phyloP scores from a whole-genome alignment of 2,113 vertebrate genomes.

The Percopsis transmontana region DNA sequence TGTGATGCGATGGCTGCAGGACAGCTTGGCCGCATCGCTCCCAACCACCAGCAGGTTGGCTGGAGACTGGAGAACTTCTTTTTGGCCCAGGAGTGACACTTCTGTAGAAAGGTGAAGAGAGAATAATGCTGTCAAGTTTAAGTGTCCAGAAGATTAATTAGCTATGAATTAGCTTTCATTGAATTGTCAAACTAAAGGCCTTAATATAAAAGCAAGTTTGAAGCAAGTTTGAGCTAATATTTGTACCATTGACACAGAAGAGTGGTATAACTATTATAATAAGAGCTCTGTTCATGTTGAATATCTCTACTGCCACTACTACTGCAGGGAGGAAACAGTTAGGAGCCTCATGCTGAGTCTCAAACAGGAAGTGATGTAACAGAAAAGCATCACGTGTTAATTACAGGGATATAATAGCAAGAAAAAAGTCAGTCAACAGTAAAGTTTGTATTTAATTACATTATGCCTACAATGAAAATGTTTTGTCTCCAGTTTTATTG shows the following conservation, averaged over 20 bases:
- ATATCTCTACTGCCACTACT: not conserved
- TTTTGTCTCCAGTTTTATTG: too few relatives aligned
- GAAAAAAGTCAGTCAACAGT: too few relatives aligned
- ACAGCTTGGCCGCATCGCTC: constrained; percentile 3
- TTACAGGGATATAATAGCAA: not conserved
- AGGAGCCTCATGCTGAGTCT: not conserved
- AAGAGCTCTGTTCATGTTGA: constrained; percentile 13
- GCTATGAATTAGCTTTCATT: too few relatives aligned
- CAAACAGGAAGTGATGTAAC: constrained; percentile 4
- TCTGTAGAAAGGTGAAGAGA: constrained; percentile 14
- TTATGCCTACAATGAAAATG: too few relatives aligned
- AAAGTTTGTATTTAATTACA: not conserved
- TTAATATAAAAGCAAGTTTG: too few relatives aligned
- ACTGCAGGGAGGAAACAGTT: not conserved
- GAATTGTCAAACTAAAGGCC: too few relatives aligned
- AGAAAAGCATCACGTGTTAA: not conserved
- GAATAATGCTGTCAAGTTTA: not conserved
- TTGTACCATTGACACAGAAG: constrained; percentile 1
- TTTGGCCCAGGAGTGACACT: not conserved
- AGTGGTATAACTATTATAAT: not conserved
- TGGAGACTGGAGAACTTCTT: constrained; percentile 22
- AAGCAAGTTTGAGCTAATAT: too few relatives aligned
- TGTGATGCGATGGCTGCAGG: constrained; percentile 16
- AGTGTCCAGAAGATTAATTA: too few relatives aligned
- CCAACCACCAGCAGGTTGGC: not conserved